A percentile compares a stretch with the other conserved stretches of the same genome.
phyloP scores from a whole-genome alignment of 2,888 invertebrate species.

The Criorhina ranunculi region DNA sequence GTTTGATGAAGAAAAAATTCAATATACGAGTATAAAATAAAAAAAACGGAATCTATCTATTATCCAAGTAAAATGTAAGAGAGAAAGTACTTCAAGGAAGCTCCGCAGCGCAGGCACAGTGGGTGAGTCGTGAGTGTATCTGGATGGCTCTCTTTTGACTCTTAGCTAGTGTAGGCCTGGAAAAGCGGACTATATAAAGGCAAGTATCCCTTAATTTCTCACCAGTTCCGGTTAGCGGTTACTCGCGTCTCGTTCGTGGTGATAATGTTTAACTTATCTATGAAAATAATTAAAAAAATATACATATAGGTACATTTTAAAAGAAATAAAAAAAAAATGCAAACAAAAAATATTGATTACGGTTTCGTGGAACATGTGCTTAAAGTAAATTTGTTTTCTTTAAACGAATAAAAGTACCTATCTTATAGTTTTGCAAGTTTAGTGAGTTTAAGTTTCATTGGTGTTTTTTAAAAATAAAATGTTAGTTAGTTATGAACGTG shows the following conservation, averaged over 20 bases:
- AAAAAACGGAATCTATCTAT: background rate
- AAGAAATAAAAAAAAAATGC: background rate
- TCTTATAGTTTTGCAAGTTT: background rate
- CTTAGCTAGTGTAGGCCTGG: background rate
- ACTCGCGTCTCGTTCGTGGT: background rate
- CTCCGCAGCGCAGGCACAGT: too few species aligned
- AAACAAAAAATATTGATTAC: constrained; percentile 3
- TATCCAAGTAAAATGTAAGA: too few species aligned
- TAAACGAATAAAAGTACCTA: background rate
- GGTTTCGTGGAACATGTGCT: constrained; percentile 7
- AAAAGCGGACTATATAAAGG: constrained; percentile 6
- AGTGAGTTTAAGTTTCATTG: background rate
- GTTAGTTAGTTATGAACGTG: constrained; percentile 42
- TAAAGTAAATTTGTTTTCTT: background rate
- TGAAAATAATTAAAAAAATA: background rate
- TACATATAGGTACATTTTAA: background rate
- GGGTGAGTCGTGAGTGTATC: too few species aligned
- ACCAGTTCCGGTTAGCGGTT: constrained; percentile 1
- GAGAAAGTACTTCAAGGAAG: background rate
- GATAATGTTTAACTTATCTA: background rate
- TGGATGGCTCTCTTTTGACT: background rate
- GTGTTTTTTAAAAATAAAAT: constrained; percentile 29
- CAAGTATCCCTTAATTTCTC: constrained; percentile 6
- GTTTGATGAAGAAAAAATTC: background rate
- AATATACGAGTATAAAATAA: background rate